A percentile compares a stretch with the other conserved stretches of the same genome.
Evolutionary conservation across 1,140 invertebrate species (phyloP).

Genomic region (Drosophila asahinai): DNA sequence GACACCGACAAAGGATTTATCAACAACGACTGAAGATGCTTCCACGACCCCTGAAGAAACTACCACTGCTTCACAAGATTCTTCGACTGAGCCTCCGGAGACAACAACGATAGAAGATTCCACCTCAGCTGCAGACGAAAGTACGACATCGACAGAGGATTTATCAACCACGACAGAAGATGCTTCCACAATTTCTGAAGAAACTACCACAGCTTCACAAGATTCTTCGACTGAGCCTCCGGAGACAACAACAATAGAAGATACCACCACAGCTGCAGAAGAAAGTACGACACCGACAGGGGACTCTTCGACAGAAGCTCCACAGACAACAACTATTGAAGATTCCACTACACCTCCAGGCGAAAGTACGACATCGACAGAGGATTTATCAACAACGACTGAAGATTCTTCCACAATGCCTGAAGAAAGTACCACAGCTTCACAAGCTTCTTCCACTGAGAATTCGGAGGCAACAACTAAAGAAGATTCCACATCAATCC

Average conservation of each 20-base stretch:
- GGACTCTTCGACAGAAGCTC: too few relatives aligned
- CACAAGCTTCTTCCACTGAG: not conserved
- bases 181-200: not conserved
- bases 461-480: not conserved
- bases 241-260: not conserved
- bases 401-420: not conserved
- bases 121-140: not conserved
- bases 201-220: not conserved
- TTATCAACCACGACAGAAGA: not conserved
- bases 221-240: not conserved
- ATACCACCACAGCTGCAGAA: not conserved
- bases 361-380: not conserved
- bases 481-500: not conserved
- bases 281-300: too few relatives aligned
- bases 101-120: not conserved
- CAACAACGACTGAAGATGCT: not conserved
- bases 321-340: too few relatives aligned
- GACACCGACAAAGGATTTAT: not conserved
- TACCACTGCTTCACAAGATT: not conserved
- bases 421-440: not conserved
- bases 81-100: not conserved
- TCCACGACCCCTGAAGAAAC: not conserved
- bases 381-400: not conserved
- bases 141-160: not conserved
- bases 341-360: not conserved